Evolutionary conservation across 1,140 invertebrate genomes (phyloP).

Genomic region (Cydia splendana): DNA sequence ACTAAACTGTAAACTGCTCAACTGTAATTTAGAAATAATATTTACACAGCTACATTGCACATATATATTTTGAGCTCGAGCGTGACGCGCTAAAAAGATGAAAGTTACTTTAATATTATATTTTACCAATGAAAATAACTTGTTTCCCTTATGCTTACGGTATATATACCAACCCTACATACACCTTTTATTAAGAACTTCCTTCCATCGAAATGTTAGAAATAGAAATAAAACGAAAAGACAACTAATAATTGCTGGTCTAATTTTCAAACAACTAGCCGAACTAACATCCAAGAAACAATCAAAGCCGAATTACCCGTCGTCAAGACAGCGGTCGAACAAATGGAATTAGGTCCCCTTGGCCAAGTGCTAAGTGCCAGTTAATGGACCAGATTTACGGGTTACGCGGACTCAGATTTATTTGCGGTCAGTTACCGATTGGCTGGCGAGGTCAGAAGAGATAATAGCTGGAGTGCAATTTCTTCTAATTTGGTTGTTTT

Average conservation of each 20-base stretch:
- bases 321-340: conserved; percentile 9
- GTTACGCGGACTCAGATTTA: conserved; percentile 1
- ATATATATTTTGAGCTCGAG: too few species aligned
- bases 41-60: too few species aligned
- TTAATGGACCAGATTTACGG: conserved; percentile 13
- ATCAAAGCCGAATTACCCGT: conserved; percentile 11
- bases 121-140: too few species aligned
- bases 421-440: not conserved
- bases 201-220: too few species aligned
- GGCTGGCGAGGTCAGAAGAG: not conserved
- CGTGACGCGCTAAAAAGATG: too few species aligned
- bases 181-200: too few species aligned
- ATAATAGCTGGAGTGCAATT: not conserved
- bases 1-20: too few species aligned
- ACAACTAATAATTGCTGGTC: not conserved
- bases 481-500: conserved; percentile 7
- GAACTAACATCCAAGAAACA: not conserved
- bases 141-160: too few species aligned
- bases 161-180: too few species aligned
- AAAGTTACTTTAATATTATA: too few species aligned
- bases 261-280: not conserved
- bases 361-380: conserved; percentile 18
- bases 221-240: not conserved
- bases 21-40: too few species aligned
- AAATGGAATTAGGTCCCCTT: conserved; percentile 8